Percentiles rank a stretch among this genome's conserved stretches.
phyloP scores from a whole-genome alignment of 2,113 vertebrate genomes.

The Callipepla squamata region DNA sequence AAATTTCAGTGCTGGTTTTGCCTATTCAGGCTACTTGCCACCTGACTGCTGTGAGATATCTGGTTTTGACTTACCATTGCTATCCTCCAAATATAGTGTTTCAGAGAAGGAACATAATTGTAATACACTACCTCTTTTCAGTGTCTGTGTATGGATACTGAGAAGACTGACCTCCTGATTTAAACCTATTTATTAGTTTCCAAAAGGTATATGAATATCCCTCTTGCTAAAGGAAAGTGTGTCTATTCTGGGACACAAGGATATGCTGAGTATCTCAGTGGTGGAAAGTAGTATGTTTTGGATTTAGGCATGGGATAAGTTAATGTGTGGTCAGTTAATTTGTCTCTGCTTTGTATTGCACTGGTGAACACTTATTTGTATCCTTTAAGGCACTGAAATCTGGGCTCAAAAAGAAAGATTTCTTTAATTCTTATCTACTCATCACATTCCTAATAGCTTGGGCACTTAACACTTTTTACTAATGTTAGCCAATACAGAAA shows the following conservation, averaged over 20 bases:
- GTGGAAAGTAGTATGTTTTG: not conserved
- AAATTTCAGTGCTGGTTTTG: not conserved
- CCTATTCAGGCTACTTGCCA: not conserved
- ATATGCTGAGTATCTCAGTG: not conserved
- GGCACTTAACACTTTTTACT: not conserved
- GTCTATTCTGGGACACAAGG: not conserved
- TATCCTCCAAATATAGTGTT: not conserved
- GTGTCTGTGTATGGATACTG: not conserved
- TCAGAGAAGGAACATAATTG: not conserved
- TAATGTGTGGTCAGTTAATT: not conserved
- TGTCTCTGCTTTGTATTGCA: not conserved
- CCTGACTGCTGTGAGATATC: not conserved
- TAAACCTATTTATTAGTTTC: not conserved
- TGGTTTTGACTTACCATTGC: not conserved
- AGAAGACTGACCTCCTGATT: not conserved
- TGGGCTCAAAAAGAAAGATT: not conserved
- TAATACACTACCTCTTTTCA: not conserved
- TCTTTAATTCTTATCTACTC: accelerated
- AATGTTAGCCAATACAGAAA: not conserved
- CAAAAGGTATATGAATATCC: not conserved
- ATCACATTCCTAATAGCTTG: not conserved
- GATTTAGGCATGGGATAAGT: not conserved
- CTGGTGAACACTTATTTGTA: not conserved
- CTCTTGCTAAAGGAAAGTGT: not conserved
- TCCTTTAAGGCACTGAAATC: not conserved